Conservation (phyloP, 2,113 vertebrate genomes). For the Gila orcuttii region DNA sequence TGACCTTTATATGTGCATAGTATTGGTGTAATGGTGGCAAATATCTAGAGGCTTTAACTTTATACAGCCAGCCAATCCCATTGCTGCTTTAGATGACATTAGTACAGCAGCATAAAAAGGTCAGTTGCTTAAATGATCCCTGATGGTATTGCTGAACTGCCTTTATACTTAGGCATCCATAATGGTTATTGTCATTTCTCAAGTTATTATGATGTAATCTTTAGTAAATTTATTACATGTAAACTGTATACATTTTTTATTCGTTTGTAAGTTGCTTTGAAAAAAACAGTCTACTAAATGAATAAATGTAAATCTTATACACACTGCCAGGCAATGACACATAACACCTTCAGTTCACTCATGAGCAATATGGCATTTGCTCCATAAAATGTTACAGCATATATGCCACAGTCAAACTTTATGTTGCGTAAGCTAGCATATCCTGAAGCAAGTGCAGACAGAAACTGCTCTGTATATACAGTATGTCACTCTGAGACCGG, state of each 20-base stretch:
- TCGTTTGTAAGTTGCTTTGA: not conserved
- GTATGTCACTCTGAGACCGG: not conserved
- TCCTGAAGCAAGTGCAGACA: not conserved
- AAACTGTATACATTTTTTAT: not conserved
- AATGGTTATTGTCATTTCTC: not conserved
- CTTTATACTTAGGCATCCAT: slow-evolving; percentile 5
- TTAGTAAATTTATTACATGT: not conserved
- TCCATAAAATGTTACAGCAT: slow-evolving; percentile 1
- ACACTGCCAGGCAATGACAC: not conserved
- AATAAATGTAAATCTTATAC: slow-evolving; percentile 2
- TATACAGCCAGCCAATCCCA: not conserved
- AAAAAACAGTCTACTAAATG: not conserved
- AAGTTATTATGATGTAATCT: not conserved
- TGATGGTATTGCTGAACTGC: not conserved
- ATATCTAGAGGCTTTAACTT: slow-evolving; percentile 26
- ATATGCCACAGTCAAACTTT: slow-evolving; percentile 9
- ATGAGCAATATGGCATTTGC: slow-evolving; percentile 13
- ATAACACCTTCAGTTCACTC: not conserved
- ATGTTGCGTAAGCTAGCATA: not conserved
- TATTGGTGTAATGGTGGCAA: slow-evolving; percentile 3
- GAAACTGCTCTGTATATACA: not conserved
- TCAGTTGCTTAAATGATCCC: slow-evolving; percentile 13
- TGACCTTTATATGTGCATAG: not conserved
- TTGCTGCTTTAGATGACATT: not conserved
- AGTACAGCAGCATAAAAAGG: slow-evolving; percentile 1